Evolutionary conservation across 2,888 invertebrate genomes (phyloP).

Genomic region (Thyatira batis): DNA sequence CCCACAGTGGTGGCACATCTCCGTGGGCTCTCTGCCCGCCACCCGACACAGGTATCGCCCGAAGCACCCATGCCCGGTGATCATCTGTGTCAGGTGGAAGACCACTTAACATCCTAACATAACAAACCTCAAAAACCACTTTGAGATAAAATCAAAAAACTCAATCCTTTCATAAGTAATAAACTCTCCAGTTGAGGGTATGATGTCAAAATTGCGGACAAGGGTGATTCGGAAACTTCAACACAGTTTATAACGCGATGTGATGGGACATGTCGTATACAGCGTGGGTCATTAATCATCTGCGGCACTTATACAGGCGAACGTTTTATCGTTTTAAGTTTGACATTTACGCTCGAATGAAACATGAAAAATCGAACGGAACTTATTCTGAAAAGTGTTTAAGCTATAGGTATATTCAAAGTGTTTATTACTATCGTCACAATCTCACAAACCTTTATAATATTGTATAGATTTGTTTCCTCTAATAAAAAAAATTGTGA

Average conservation of each 20-base stretch:
- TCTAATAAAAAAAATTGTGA: too few relatives aligned
- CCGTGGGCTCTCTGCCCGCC: too few relatives aligned
- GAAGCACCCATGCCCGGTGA: too few relatives aligned
- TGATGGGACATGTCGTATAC: conserved; percentile 17
- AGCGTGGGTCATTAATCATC: conserved; percentile 11
- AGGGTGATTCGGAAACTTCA: conserved; percentile 5
- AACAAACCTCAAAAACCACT: neutral
- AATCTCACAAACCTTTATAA: too few relatives aligned
- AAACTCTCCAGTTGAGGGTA: neutral
- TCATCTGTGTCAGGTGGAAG: too few relatives aligned
- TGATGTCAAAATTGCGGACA: conserved; percentile 2
- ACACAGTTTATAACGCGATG: conserved; percentile 1
- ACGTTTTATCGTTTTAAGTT: conserved; percentile 13
- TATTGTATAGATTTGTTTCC: too few relatives aligned
- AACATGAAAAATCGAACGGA: too few relatives aligned
- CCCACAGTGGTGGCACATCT: too few relatives aligned
- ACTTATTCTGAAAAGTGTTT: conserved; percentile 1
- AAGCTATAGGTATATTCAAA: conserved; percentile 2
- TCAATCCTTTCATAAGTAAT: neutral
- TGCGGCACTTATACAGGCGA: conserved; percentile 7
- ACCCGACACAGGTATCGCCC: too few relatives aligned
- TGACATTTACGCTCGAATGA: conserved; percentile 10
- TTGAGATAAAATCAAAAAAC: too few relatives aligned
- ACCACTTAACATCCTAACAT: neutral
- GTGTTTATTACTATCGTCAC: too few relatives aligned